Base-by-base conservation (phyloP, 2,888 invertebrate species). In the Notodonta ziczac region DNA sequence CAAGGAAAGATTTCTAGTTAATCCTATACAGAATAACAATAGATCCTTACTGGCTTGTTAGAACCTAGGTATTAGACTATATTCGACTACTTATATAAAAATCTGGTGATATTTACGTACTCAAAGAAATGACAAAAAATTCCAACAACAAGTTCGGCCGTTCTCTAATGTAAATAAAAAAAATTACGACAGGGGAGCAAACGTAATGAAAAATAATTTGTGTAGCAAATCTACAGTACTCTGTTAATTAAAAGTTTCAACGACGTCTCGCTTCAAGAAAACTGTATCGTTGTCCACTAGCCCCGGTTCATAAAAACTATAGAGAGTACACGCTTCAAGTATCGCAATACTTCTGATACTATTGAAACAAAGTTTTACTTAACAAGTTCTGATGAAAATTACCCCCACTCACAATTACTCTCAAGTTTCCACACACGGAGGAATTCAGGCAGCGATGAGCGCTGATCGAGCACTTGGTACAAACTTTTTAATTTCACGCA, bases 401-500 rank as follows among this genome's bases (percentile, higher is more conserved):
- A 67, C 62, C 62, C 60, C 56, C 42, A 63, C 56, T 42, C 40
- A 24, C 55, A 16, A 55, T 56, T 44, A 44, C 56, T 44, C 56
- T 42, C 16, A 44, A 59, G 48, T 54, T 59, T 63, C 56, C 67
- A 67, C 68, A 67, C 69, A 65, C 59, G 62, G 60, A 72, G 66
- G 69, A 78, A 80, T 77, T 73, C 65, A 63, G 58, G 63, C 62
- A 65, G 54, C 51, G 57, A 65, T 72, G 60, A 60, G 55, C 32
- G 58, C 69, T 72, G 77, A 76, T 72, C 70, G 66, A 66, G 70
- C 60, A 64, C 63, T 62, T 66, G 55, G 48, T 51, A 56, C 53
- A 58, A 63, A 83, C 78, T 82, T 80, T 82, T 80, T 81, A 81
- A 83, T 85, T 81, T 84, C 77, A 82, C 78, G 24, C 44, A 73